phyloP scores from a whole-genome alignment of 2,113 vertebrate genomes.

The Poeciliopsis retropinna region DNA sequence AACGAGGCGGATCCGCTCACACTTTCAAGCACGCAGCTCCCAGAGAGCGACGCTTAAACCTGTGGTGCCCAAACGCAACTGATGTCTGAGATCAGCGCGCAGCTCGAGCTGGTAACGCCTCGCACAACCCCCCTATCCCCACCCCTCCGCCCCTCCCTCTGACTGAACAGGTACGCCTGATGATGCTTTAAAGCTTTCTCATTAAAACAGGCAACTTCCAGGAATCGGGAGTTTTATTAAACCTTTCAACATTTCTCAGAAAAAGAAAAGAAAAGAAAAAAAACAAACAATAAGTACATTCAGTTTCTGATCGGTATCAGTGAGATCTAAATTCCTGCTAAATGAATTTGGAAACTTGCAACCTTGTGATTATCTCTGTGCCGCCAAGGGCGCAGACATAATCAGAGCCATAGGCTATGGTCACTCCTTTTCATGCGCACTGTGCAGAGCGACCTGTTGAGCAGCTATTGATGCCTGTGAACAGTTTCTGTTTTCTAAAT shows the following conservation, averaged over 20 bases:
- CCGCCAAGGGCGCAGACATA: neutral
- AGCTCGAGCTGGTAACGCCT: constrained; percentile 33
- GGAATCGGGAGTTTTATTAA: neutral
- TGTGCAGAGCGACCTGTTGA: neutral
- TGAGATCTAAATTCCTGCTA: constrained; percentile 5
- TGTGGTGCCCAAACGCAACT: neutral
- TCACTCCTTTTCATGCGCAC: neutral
- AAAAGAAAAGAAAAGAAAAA: neutral
- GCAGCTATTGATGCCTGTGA: neutral
- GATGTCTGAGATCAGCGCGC: neutral
- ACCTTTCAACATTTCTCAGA: neutral
- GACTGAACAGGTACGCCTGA: constrained; percentile 37
- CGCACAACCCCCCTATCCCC: constrained; percentile 12
- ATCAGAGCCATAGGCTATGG: neutral
- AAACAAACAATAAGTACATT: neutral
- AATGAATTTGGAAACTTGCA: constrained; percentile 7
- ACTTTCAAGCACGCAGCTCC: neutral
- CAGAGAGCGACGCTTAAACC: neutral
- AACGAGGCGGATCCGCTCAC: neutral
- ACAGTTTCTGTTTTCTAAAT: neutral
- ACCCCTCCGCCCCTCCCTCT: neutral
- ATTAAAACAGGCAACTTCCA: neutral
- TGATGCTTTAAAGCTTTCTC: neutral
- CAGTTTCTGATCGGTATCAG: neutral
- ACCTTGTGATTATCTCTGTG: neutral